Percentiles rank a stretch among this genome's conserved stretches.
These are phyloP conservation scores for Pollenia amentaria DNA, from an alignment of 2,888 invertebrate genomes.

Conservation along the genomic window DNA sequence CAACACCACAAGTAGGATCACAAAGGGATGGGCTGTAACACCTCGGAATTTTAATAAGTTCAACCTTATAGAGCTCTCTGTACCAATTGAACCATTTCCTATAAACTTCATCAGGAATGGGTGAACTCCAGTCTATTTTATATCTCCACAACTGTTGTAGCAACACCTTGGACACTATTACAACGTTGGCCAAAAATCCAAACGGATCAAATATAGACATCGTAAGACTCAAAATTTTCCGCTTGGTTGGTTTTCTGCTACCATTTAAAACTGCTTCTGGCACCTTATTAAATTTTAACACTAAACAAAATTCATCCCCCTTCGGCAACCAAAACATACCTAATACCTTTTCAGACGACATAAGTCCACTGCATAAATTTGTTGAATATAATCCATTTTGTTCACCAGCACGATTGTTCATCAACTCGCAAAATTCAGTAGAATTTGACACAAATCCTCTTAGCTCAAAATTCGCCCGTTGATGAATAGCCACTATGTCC, in stretches of 20 bases:
- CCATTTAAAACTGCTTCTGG: slow-evolving; percentile 48
- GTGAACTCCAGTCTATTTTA: too few relatives aligned
- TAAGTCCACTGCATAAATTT: too few relatives aligned
- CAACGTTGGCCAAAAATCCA: slow-evolving; percentile 56
- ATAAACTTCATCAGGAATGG: too few relatives aligned
- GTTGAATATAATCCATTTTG: too few relatives aligned
- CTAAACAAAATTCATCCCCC: slow-evolving; percentile 56
- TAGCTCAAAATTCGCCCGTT: slow-evolving; percentile 62
- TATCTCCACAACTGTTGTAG: slow-evolving; percentile 56
- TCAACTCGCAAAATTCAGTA: neutral
- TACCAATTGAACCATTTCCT: too few relatives aligned
- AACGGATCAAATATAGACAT: slow-evolving; percentile 62
- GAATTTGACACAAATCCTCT: slow-evolving; percentile 66
- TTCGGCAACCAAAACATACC: slow-evolving; percentile 54
- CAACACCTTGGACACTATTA: slow-evolving; percentile 51
- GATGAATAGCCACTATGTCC: slow-evolving; percentile 62
- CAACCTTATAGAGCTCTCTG: too few relatives aligned
- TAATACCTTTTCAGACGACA: slow-evolving; percentile 35
- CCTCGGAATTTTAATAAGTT: too few relatives aligned
- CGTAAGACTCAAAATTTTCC: slow-evolving; percentile 37
- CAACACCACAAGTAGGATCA: too few relatives aligned
- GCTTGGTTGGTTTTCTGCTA: slow-evolving; percentile 54
- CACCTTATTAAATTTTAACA: slow-evolving; percentile 55
- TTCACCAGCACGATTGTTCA: too few relatives aligned
- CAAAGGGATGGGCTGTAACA: too few relatives aligned